Base-by-base conservation (phyloP, 2,797 vertebrate species). In the Eleutherodactylus coqui region DNA sequence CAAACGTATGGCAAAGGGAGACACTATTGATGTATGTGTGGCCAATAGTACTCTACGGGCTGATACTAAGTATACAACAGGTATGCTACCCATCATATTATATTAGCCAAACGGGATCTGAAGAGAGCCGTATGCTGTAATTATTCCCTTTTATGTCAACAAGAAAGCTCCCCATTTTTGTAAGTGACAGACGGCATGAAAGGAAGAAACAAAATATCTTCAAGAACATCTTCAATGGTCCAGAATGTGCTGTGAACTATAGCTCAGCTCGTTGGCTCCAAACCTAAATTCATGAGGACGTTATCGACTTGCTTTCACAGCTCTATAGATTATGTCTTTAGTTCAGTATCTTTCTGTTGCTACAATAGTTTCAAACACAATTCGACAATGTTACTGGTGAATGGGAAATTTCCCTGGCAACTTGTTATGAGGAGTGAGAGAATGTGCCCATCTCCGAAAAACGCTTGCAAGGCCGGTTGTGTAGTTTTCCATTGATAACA, bases 401-500 rank as follows among this genome's bases (percentile, higher is more conserved):
- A 29, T 72, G 67, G 58, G 51, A 83, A 85, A 67, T 64, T 70
- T 80, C 34, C 27, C 49, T 47, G 77, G 67, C 67, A 80, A 69
- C 51, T 45, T 43, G 36, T 53, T 49, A 64, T 32, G 85, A 67
- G 41, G 21, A 21, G 21, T 47, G 11, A 32, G 34, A 43, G 41
- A 80, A 75, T 55, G 14, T 75, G 64, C 19, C 41, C 75, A 82
- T 86, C 72, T 78, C 45, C 7, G 36, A 29, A 75, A n/a, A 76
- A 86, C 0, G 51, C 88, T 55, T 73, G 85, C 81, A 90, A 90
- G 88, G 88, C 88, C 86, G 5, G 19, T 67, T 36, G n/a, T 13
- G 89, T 86, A 87, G 86, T 89, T 93, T 89, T 55, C 90, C 89
- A 69, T 67, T 88, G 89, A 90, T 89, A 91, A 89, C 87, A 87